A percentile compares a stretch with the other conserved stretches of the same genome.
Conservation (phyloP, 2,113 vertebrate genomes). For the Syrmaticus mikado region DNA sequence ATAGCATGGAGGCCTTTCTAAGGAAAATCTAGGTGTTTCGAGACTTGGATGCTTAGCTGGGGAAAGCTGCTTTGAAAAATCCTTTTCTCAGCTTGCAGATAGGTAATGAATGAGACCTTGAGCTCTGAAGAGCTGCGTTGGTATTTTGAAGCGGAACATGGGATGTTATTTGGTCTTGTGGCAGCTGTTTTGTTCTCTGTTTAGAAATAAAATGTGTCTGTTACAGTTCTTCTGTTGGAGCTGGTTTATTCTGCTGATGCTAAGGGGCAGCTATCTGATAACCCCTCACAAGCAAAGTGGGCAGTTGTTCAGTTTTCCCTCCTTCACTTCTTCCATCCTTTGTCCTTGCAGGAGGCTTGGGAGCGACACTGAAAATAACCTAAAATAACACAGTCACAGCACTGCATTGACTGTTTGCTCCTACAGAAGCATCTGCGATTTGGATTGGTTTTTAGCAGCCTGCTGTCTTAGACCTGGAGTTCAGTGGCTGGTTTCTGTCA, state of each 20-base stretch:
- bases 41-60: conserved; percentile 11
- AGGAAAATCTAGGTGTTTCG: conserved; percentile 36
- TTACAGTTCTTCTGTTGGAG: conserved; percentile 52
- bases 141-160: conserved; percentile 52
- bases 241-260: conserved; percentile 34
- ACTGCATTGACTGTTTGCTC: neutral
- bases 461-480: neutral
- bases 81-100: conserved; percentile 36
- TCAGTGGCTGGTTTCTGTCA: neutral
- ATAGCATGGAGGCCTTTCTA: neutral
- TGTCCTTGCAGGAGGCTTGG: neutral
- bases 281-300: neutral
- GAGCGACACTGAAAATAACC: neutral
- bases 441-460: neutral
- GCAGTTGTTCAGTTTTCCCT: neutral
- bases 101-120: conserved; percentile 45
- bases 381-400: neutral
- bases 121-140: conserved; percentile 35
- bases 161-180: conserved; percentile 55
- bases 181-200: conserved; percentile 42
- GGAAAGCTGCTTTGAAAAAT: conserved; percentile 52
- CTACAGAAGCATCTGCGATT: neutral
- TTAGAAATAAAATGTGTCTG: conserved; percentile 48
- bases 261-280: conserved; percentile 29
- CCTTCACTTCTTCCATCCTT: neutral